Evolutionary conservation across 2,888 invertebrate genomes (phyloP), one percentile per base, ranked within the genome.

Genomic region (Pegoplata infirma): DNA sequence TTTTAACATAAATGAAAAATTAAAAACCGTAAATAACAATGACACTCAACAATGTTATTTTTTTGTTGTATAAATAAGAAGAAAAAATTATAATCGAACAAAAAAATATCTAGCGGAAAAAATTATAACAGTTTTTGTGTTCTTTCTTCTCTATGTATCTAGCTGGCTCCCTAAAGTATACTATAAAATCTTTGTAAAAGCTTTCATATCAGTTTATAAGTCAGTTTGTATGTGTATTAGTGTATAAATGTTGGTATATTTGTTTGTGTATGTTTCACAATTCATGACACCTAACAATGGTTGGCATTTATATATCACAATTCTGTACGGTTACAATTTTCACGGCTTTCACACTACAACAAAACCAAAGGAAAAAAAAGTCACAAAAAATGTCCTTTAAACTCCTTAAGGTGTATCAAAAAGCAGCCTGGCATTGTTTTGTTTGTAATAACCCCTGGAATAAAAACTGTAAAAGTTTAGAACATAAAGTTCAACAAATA

Each of bases 301-400:
- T n/a, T 61, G 8, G 75, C 40, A 55, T 68, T 67, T 75, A 63
- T 59, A 23, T 59, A 51, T 66, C 36, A 67, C 32, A 51, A 47
- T 51, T 59, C 47, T 64, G 16, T 40, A 40, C n/a, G 61, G 74
- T 72, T 66, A 79, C 79, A 79, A 79, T 72, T 72, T 75, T 71
- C 75, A 79, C 75, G 67, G 75, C 61, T 75, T 63, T 72, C 44
- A 66, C 32, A 72, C 47, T 8, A 55, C 23, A 55, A 16, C 55
- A 55, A 21, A 46, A 5, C 40, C 51, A 64, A 61, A 28, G 36
- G 8, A 58, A 59, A 14, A 56, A 76, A 61, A 47, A 8, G 23
- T 3, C 2, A 63, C 55, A 19, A 44, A 10, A 36, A 44, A 25
- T 19, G n/a, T n/a, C 5, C 19, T 28, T 28, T 44, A 46, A 69